Conservation (phyloP, 2,797 vertebrate genomes). For the Melanotaenia parkinsoni region DNA sequence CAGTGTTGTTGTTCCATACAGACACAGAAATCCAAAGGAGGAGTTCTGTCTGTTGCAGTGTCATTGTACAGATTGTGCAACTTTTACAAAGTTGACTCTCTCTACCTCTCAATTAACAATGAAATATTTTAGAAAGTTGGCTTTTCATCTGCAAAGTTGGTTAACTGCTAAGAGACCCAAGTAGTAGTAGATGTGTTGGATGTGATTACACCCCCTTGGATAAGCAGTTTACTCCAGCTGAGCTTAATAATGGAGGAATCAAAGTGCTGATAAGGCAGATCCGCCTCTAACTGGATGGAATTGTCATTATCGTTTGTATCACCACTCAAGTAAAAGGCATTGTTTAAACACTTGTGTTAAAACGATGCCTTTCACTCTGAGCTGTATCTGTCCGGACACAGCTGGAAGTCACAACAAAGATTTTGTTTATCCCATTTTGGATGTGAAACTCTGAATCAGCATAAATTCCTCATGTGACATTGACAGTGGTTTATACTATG, state of each 20-base stretch:
- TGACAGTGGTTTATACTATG: conserved; percentile 19
- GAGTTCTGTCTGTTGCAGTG: neutral
- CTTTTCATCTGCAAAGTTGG: neutral
- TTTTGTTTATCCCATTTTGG: conserved; percentile 28
- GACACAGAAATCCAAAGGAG: neutral
- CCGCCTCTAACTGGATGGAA: conserved; percentile 14
- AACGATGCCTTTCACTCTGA: conserved; percentile 3
- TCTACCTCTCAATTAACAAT: neutral
- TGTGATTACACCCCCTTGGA: conserved; percentile 16
- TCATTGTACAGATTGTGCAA: neutral
- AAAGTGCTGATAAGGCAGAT: conserved; percentile 23
- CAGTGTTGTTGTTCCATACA: neutral
- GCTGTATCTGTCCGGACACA: conserved; percentile 25
- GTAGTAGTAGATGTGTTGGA: conserved; percentile 11
- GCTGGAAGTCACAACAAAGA: conserved; percentile 29
- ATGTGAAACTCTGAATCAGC: conserved; percentile 34
- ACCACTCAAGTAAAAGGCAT: conserved; percentile 1
- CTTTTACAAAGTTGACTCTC: neutral
- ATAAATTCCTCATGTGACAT: conserved; percentile 33
- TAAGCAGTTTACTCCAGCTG: conserved; percentile 18
- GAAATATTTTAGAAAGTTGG: conserved; percentile 24
- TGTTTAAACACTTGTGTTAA: conserved; percentile 15
- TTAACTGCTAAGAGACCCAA: conserved; percentile 17
- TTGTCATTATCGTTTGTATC: conserved; percentile 22
- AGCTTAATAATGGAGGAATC: conserved; percentile 26